A percentile compares a stretch with the other conserved stretches of the same genome.
Conservation (phyloP, 2,888 invertebrate species). For the Drosophila neotestacea region DNA sequence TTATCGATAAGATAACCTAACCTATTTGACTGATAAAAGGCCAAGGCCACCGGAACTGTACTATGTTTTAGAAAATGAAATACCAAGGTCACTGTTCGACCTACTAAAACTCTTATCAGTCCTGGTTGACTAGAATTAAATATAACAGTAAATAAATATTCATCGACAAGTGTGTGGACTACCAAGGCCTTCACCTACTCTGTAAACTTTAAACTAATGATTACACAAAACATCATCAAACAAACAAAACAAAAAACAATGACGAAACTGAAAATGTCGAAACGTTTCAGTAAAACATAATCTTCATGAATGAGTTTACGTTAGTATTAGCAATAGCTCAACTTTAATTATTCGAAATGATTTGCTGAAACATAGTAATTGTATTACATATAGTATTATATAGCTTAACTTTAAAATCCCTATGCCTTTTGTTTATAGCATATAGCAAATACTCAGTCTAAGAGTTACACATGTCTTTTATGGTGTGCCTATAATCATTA, state of each 20-base stretch:
- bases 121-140: conserved; percentile 1
- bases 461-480: neutral
- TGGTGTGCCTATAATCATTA: conserved; percentile 9
- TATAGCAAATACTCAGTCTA: neutral
- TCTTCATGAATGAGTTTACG: conserved; percentile 30
- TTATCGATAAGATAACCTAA: conserved; percentile 36
- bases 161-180: conserved; percentile 5
- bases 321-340: conserved; percentile 5
- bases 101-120: conserved; percentile 44
- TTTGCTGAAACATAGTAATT: neutral
- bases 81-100: conserved; percentile 28
- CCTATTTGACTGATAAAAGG: conserved; percentile 28
- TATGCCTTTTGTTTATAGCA: neutral
- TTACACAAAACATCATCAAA: conserved; percentile 24
- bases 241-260: conserved; percentile 23
- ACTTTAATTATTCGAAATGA: conserved; percentile 20
- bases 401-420: neutral
- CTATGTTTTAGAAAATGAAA: conserved; percentile 8
- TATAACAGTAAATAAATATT: neutral
- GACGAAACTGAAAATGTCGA: conserved; percentile 46
- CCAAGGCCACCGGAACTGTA: conserved; percentile 37
- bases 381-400: neutral
- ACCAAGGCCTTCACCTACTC: conserved; percentile 27
- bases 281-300: conserved; percentile 19
- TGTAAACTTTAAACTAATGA: conserved; percentile 8